Conservation (phyloP, 2,888 invertebrate genomes). For the Tipula unca region DNA sequence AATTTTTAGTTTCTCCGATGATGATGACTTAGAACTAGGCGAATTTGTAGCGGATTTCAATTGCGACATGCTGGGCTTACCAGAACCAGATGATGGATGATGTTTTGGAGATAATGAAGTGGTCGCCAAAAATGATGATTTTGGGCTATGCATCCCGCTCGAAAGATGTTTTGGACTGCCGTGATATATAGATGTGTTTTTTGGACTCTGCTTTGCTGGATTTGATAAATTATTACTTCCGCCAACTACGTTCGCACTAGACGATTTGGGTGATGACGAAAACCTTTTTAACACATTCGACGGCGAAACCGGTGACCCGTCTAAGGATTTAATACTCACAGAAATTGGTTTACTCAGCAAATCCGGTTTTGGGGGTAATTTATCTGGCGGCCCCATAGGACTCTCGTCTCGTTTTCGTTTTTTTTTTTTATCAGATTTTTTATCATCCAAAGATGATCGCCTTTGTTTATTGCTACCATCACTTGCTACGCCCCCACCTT, state of each 20-base stretch:
- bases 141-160: slow-evolving; percentile 63
- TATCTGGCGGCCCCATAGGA: slow-evolving; percentile 76
- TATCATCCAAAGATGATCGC: slow-evolving; percentile 33
- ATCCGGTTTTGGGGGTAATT: slow-evolving; percentile 65
- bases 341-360: slow-evolving; percentile 62
- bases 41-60: slow-evolving; percentile 71
- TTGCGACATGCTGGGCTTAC: slow-evolving; percentile 84
- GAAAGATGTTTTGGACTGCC: slow-evolving; percentile 65
- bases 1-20: not conserved
- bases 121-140: slow-evolving; percentile 59
- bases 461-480: slow-evolving; percentile 33
- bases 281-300: slow-evolving; percentile 59
- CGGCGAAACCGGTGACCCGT: slow-evolving; percentile 53
- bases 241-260: slow-evolving; percentile 53
- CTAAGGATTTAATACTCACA: slow-evolving; percentile 63
- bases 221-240: slow-evolving; percentile 45
- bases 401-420: slow-evolving; percentile 67
- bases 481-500: slow-evolving; percentile 20
- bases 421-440: slow-evolving; percentile 60
- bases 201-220: slow-evolving; percentile 55
- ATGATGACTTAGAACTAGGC: slow-evolving; percentile 49
- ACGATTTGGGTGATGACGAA: slow-evolving; percentile 53
- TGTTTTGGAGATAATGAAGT: slow-evolving; percentile 64
- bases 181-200: slow-evolving; percentile 60
- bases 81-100: slow-evolving; percentile 57